Percentiles rank a stretch among this genome's conserved stretches.
These are phyloP conservation scores for Bettongia penicillata DNA, from an alignment of 2,113 vertebrate species.

Conservation along the genomic window DNA sequence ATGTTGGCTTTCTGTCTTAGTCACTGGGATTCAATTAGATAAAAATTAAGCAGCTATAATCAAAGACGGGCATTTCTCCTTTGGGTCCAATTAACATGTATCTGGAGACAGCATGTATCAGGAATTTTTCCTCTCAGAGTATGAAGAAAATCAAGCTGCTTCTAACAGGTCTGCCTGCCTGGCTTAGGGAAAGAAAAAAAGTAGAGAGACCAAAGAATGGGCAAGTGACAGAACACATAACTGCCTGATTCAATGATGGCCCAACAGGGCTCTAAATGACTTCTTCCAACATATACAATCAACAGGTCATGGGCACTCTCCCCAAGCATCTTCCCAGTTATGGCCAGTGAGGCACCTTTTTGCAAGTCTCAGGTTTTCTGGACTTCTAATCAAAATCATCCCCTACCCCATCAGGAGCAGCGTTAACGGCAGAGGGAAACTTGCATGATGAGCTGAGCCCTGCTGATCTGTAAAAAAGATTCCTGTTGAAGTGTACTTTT, in stretches of 20 bases:
- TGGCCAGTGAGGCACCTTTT: background rate
- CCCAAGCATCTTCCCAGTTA: conserved; percentile 15
- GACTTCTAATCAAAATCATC: conserved; percentile 42
- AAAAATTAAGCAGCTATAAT: conserved; percentile 70
- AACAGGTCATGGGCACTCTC: background rate
- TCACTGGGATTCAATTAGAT: conserved; percentile 45
- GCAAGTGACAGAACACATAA: background rate
- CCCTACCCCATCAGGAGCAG: conserved; percentile 29
- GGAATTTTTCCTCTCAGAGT: conserved; percentile 34
- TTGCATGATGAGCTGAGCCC: background rate
- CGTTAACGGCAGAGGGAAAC: conserved; percentile 14
- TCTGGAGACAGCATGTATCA: conserved; percentile 42
- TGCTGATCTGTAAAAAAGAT: conserved; percentile 19
- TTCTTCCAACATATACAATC: conserved; percentile 42
- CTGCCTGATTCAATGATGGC: conserved; percentile 10
- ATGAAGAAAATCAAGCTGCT: conserved; percentile 55
- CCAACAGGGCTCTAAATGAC: conserved; percentile 29
- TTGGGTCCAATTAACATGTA: conserved; percentile 24
- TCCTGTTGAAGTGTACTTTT: background rate
- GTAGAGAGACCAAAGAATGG: conserved; percentile 29
- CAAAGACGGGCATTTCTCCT: conserved; percentile 56
- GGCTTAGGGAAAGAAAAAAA: conserved; percentile 45
- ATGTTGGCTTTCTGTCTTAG: conserved; percentile 29
- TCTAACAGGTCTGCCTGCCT: conserved; percentile 52
- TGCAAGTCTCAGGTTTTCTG: conserved; percentile 7